phyloP scores from a whole-genome alignment of 2,797 vertebrate species.

The Gallinago solitaria region DNA sequence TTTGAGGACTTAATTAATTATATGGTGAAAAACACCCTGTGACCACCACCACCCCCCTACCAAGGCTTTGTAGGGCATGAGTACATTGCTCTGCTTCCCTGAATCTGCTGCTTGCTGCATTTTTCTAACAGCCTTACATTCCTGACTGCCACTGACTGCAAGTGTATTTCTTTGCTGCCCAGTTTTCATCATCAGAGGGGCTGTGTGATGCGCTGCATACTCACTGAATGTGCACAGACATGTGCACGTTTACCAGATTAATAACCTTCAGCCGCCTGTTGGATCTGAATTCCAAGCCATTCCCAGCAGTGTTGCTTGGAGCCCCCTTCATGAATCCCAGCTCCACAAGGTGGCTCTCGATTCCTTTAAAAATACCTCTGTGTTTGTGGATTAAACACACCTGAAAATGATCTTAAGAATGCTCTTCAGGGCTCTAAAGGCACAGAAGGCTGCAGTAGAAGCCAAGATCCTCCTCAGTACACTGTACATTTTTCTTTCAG shows the following conservation, averaged over 20 bases:
- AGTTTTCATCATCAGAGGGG: neutral
- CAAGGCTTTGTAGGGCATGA: neutral
- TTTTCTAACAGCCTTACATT: neutral
- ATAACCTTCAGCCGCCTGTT: neutral
- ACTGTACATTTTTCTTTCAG: neutral
- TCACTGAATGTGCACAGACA: neutral
- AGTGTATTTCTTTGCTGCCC: neutral
- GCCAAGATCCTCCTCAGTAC: neutral
- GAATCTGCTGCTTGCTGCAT: slow-evolving; percentile 14
- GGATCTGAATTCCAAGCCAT: neutral
- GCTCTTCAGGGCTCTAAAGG: neutral
- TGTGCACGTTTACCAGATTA: neutral
- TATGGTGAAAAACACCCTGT: neutral
- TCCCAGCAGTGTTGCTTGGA: neutral
- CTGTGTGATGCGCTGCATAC: neutral
- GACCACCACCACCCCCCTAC: neutral
- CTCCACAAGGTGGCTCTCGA: slow-evolving; percentile 71
- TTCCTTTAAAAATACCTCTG: slow-evolving; percentile 1
- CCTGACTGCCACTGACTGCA: neutral
- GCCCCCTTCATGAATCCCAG: neutral
- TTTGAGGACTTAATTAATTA: slow-evolving; percentile 6
- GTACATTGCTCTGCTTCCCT: neutral
- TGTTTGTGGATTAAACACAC: neutral
- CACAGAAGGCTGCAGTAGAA: neutral
- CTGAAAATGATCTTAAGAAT: neutral